A percentile compares a stretch with the other conserved stretches of the same genome.
Conservation (phyloP, 2,888 invertebrate species). For the Branchellion lobata region DNA sequence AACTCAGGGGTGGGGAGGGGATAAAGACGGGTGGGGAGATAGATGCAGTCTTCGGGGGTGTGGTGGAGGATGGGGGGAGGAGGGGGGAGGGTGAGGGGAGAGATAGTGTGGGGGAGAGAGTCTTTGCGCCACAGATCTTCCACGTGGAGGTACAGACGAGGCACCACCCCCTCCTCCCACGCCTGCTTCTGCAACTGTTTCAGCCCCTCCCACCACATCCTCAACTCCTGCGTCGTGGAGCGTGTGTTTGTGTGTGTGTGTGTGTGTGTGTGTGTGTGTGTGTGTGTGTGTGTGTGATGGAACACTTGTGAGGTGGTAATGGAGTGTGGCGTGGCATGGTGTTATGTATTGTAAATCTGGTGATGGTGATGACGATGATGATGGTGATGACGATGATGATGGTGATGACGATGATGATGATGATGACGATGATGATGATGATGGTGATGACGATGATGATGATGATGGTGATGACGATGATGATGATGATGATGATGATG, state of each 20-base stretch:
- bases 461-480: no score
- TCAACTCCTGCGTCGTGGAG: slow-evolving; percentile 76
- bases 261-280: slow-evolving; percentile 57
- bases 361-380: no score
- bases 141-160: slow-evolving; percentile 86
- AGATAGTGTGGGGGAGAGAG: slow-evolving; percentile 91
- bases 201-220: slow-evolving; percentile 92
- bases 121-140: slow-evolving; percentile 86
- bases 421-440: no score
- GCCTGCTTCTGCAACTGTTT: slow-evolving; percentile 86
- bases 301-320: neutral
- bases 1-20: slow-evolving; percentile 93
- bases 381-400: no score
- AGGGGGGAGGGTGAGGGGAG: slow-evolving; percentile 84
- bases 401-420: no score
- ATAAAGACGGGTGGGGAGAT: slow-evolving; percentile 72
- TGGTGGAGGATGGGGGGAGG: slow-evolving; percentile 88
- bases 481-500: no score
- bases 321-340: no score
- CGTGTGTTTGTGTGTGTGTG: no score
- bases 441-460: no score
- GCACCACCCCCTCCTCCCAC: slow-evolving; percentile 95
- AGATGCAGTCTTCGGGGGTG: slow-evolving; percentile 69
- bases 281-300: slow-evolving; percentile 41
- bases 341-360: no score